Conservation (phyloP, 2,113 vertebrate genomes). For the Cervus canadensis region DNA sequence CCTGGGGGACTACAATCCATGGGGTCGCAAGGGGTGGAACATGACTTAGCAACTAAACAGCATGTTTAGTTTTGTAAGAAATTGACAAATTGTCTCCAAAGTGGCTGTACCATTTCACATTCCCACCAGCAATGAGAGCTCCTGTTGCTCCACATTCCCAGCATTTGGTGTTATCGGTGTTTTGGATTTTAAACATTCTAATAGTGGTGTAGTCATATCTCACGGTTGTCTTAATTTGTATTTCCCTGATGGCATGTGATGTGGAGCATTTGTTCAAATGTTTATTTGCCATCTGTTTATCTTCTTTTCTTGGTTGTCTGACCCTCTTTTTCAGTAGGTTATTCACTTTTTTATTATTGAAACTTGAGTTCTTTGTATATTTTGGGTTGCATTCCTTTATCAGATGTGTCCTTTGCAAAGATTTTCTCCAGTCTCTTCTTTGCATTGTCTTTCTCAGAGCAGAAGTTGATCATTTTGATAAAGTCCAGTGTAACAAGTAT, state of each 20-base stretch:
- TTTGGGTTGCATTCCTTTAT: neutral
- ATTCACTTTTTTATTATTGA: neutral
- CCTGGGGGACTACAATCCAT: neutral
- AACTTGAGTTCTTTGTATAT: neutral
- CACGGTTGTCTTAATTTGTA: neutral
- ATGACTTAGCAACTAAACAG: neutral
- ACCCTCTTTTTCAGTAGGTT: neutral
- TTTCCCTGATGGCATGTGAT: neutral
- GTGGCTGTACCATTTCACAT: neutral
- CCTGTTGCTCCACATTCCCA: neutral
- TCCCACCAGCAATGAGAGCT: neutral
- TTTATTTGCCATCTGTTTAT: neutral
- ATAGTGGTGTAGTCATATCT: neutral
- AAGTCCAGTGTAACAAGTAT: neutral
- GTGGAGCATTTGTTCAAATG: neutral
- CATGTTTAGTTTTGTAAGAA: neutral
- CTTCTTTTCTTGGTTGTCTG: neutral
- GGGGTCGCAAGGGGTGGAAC: neutral
- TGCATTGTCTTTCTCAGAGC: neutral
- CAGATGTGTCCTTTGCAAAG: neutral
- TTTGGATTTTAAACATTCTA: neutral
- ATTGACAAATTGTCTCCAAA: neutral
- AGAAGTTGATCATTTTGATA: neutral
- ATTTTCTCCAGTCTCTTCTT: neutral
- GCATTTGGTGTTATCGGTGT: neutral